Evolutionary conservation across 2,888 invertebrate genomes (phyloP), one percentile per base, ranked within the genome.

Genomic region (Nomada goodeniana): DNA sequence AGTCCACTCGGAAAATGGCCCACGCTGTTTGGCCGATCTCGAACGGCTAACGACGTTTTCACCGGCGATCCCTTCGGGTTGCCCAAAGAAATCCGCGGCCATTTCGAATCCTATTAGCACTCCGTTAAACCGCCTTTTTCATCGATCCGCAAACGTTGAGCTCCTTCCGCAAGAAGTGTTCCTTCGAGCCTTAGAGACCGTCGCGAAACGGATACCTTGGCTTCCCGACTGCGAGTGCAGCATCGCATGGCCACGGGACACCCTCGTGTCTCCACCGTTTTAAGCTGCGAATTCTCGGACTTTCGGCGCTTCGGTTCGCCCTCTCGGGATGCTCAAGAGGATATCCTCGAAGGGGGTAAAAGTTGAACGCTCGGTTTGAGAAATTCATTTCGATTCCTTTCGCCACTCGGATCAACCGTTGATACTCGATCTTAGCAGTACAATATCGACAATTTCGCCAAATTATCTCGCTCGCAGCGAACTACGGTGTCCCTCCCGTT

Each of bases 91-190:
- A 85, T 80, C 82, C 71, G 52, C 53, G 82, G 82, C 61, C 71
- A 57, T 65, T 77, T 47, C 44, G 52, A 83, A 89, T 89, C 88
- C 90, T 86, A 90, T 89, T 89, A 86, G 81, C 7, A 82, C 52
- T 80, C 86, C 85, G 86, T 88, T 86, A 86, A 87, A 85, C 75
- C 75, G 75, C 67, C 77, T 85, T 86, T 84, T 76, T 59, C 61
- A n/a, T 47, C 67, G 50, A 23, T 61, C 42, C 42, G 69, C 63
- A 65, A 73, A 76, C 73, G 64, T 11, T 42, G 10, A 65, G 70
- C 55, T 64, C 13, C 52, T 61, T 67, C 75, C 44, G 53, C 26
- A 50, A 55, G 67, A 72, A 69, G 29, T 52, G 11, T 11, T 78
- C 23, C 70, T 15, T 20, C 65, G 52, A 10, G 18, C 53, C 50